These are phyloP conservation scores for Pyxicephalus adspersus DNA, from an alignment of 2,113 vertebrate genomes.

Conservation along the genomic window DNA sequence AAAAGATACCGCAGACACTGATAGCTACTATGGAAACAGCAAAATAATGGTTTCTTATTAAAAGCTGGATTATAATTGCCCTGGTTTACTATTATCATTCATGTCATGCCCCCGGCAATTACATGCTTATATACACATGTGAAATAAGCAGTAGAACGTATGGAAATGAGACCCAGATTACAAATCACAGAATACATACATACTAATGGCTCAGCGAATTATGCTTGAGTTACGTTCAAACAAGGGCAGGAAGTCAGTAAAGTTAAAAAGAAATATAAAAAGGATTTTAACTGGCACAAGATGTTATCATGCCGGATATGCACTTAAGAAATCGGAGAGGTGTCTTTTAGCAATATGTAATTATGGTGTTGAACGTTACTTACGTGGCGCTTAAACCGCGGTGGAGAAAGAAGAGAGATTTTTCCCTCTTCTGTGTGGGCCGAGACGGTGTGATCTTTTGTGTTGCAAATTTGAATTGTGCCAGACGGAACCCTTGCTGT, in stretches of 20 bases:
- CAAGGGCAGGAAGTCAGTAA: too few relatives aligned
- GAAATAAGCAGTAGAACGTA: neutral
- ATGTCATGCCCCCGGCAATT: slow-evolving; percentile 57
- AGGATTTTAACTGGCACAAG: too few relatives aligned
- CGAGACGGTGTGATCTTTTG: slow-evolving; percentile 13
- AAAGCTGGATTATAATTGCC: slow-evolving; percentile 58
- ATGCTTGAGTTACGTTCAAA: too few relatives aligned
- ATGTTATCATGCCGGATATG: too few relatives aligned
- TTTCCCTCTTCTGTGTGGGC: neutral
- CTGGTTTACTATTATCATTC: slow-evolving; percentile 51
- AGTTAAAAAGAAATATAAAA: too few relatives aligned
- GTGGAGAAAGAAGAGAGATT: neutral
- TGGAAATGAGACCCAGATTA: slow-evolving; percentile 1
- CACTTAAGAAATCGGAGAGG: neutral
- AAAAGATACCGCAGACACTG: slow-evolving; percentile 63
- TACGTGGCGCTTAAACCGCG: neutral
- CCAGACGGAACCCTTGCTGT: slow-evolving; percentile 5
- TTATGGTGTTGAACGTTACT: slow-evolving; percentile 17
- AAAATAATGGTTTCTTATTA: slow-evolving; percentile 26
- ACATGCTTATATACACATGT: slow-evolving; percentile 17
- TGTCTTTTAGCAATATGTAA: slow-evolving; percentile 5
- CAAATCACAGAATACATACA: neutral
- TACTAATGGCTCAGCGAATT: neutral
- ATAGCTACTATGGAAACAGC: slow-evolving; percentile 72
- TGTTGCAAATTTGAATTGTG: neutral